Evolutionary conservation across 1,140 invertebrate genomes (phyloP), one percentile per base, ranked within the genome.

Genomic region (Drosophila eugracilis): DNA sequence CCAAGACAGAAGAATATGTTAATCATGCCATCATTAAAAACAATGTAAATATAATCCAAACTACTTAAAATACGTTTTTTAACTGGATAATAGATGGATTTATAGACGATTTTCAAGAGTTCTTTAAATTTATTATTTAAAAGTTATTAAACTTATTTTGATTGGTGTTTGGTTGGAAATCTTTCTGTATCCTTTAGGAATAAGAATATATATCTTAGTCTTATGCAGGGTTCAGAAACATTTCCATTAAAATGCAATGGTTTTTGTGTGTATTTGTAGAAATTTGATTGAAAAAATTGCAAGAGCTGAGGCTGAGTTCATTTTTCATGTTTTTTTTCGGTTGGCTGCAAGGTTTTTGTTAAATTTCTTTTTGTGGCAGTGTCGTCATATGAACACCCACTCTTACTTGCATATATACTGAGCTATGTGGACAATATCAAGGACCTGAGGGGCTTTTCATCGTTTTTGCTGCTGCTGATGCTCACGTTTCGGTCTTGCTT

Each of bases 401-500:
- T 7, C 15, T 26, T 4, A 28, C 12, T 39, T 34, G 30, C n/a
- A 44, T 4, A 22, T 19, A 47, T 34, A 24, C 39, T 26, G 36
- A 44, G 5, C 10, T 54, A 36, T 70, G 34, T 57, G 41, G 30
- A 34, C 14, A 12, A 65, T 66, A 52, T 59, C 47, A 24, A 15
- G 6, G 12, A 45, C 48, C 41, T 54, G 7, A 19, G 47, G 48
- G 49, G 53, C 36, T 74, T 37, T 48, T 50, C 24, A 34, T 34
- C 14, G 32, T 28, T 67, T 53, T 34, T 49, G 34, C 47, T 39
- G 54, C 19, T 59, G 54, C 19, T 59, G 55, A 58, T 74, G 44
- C 57, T 45, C 42, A 45, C 74, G 62, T 47, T 70, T 63, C 67
- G 39, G 49, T 37, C n/a, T 45, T 45, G 55, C 73, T 67, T 81